Conservation (phyloP, 2,113 vertebrate genomes). For the Bos taurus region ARS-UCD2.0 NC_037331.1:79747001-79747500, state of each 20-base stretch:
- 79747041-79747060: too few species aligned
- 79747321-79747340: background rate
- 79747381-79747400: background rate
- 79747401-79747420: background rate
- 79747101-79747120: too few species aligned
- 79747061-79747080: too few species aligned
- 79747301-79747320: background rate
- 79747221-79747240: background rate
- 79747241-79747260: background rate
- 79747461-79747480: background rate
- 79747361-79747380: background rate
- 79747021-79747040: too few species aligned
- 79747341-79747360: background rate
- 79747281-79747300: background rate
- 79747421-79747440: background rate
- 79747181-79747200: background rate
- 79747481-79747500: background rate
- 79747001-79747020: too few species aligned
- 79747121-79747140: too few species aligned
- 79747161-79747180: too few species aligned
- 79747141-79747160: too few species aligned
- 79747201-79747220: background rate
- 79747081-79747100: too few species aligned
- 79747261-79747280: background rate
- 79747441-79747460: background rate